Base-by-base conservation (phyloP, 2,797 vertebrate genomes). In the Loriculus beryllinus region DNA sequence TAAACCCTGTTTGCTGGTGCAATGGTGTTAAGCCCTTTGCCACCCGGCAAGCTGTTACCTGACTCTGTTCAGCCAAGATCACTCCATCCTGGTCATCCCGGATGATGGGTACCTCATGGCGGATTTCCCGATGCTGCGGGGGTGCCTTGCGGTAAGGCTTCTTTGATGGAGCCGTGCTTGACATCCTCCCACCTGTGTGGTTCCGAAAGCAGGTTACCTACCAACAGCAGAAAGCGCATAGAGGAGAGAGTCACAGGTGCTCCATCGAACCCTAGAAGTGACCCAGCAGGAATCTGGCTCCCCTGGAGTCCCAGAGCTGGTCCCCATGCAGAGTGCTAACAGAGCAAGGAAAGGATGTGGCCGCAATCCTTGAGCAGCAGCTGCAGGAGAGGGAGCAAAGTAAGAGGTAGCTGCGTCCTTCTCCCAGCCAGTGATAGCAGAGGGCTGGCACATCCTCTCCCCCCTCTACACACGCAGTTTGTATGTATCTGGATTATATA, bases 81-180 rank as follows among this genome's bases (percentile, higher is more conserved):
- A 97, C 97, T 48, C 98, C 97, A 60, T 98, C 97, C 91, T 98
- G 97, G 91, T 98, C 98, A 1, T 98, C 98, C 31, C 94, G 97
- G 89, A 98, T 97, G 79, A 97, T 96, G 63, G 98, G 97, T 40
- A 96, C 94, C 88, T 98, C 96, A 16, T 98, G 98, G 25, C 99
- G 98, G 8, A 98, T 96, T 97, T 99, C 99, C 0, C 99, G 98
- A 75, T 99, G 99, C 98, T 99, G 99, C 0, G 99, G 99, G 4
- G 99, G 99, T 3, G 99, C 99, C 98, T 99, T 99, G 12, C 99
- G 98, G 96, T 99, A 99, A 37, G 99, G 99, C 97, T 99, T 99
- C 98, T 99, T 98, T 65, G 98, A 94, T 6, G 98, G 98, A 57
- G 98, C 98, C 5, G 98, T 94, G 75, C 98, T 99, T 22, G 98